A percentile compares a stretch with the other conserved stretches of the same genome.
Conservation (phyloP, 2,797 vertebrate genomes). For the Micromesistius poutassou region DNA sequence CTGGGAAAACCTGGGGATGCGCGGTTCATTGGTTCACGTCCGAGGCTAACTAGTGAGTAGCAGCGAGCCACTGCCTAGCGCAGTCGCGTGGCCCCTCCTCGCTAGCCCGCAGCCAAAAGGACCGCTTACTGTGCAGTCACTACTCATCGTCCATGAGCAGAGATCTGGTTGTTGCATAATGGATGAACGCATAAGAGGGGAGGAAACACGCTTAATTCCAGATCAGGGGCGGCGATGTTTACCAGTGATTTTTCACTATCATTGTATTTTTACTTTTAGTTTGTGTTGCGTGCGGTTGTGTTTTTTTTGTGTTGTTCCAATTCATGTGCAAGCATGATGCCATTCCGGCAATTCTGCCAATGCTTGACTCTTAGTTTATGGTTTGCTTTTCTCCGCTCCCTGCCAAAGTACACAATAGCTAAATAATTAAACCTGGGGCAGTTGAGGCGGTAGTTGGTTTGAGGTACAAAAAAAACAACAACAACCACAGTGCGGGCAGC, state of each 20-base stretch:
- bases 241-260: not conserved
- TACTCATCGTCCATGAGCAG: slow-evolving; percentile 4
- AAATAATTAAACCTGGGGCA: not conserved
- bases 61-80: slow-evolving; percentile 11
- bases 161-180: slow-evolving; percentile 3
- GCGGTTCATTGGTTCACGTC: slow-evolving; percentile 26
- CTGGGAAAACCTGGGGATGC: slow-evolving; percentile 24
- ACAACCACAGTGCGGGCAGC: not conserved
- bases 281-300: not conserved
- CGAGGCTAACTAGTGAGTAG: slow-evolving; percentile 11
- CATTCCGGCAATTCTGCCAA: slow-evolving; percentile 56
- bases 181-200: not conserved
- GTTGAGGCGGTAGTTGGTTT: not conserved
- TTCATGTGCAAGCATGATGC: not conserved
- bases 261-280: not conserved
- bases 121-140: slow-evolving; percentile 4
- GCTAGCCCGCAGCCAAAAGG: slow-evolving; percentile 9
- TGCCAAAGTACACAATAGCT: slow-evolving; percentile 24
- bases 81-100: slow-evolving; percentile 5
- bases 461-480: not conserved
- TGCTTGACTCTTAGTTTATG: slow-evolving; percentile 48
- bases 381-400: slow-evolving; percentile 63
- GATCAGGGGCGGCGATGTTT: not conserved
- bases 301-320: not conserved
- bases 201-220: not conserved